Evolutionary conservation across 2,888 invertebrate genomes (phyloP), one percentile per base, ranked within the genome.

Genomic region (Sinopyrophorus schimmeli): DNA sequence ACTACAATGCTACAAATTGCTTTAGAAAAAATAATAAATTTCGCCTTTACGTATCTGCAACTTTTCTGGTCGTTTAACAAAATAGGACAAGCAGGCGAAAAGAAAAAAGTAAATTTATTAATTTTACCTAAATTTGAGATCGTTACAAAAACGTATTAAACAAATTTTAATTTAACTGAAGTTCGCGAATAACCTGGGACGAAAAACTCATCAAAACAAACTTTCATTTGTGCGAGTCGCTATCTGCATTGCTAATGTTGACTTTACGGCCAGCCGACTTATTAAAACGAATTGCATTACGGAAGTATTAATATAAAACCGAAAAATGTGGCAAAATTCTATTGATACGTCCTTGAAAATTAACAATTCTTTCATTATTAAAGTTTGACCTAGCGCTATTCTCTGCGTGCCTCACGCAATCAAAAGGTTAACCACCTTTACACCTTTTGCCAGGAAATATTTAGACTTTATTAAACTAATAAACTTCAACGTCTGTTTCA

Each of bases 331-430:
- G 12, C 42, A 42, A 30, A 18, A 23, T 21, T 26, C 18, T 15
- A 24, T 21, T 35, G 30, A 27, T 10, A 3, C 20, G 26, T 1
- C 26, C 26, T 43, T 44, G 34, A 37, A 44, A 44, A 12, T 37
- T 34, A 35, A 35, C 24, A 34, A 43, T 20, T 28, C 24, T 27
- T 35, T 35, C 27, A 35, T 35, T 34, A 43, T 43, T 43, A 34
- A 43, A 17, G n/a, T 17, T 6, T 14, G 14, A 18, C 34, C 44
- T 44, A 10, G 28, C 16, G 16, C 15, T 28, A 28, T 34, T 18
- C 27, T 20, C 34, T 46, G 50, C 50, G 50, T 50, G 50, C 23
- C 26, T 26, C 50, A 46, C 44, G 50, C 50, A 37, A 50, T 31
- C 23, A 42, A 21, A 24, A 17, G 35, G 32, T 30, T 46, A 46